Evolutionary conservation across 2,888 invertebrate genomes (phyloP), one percentile per base, ranked within the genome.

Genomic region (Hecatera dysodea): DNA sequence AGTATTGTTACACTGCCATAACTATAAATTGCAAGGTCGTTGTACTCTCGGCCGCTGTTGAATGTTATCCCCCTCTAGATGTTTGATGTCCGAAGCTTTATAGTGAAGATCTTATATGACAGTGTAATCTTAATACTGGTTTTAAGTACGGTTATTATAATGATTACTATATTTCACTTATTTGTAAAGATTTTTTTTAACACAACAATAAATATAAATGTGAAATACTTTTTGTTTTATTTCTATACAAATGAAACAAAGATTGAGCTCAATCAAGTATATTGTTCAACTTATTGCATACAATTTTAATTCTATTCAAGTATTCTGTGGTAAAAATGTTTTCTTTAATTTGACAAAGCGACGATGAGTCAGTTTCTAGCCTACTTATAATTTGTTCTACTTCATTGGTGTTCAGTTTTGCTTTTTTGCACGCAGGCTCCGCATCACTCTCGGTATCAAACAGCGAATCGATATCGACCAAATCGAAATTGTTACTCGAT

Each of bases 191-290:
- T 93, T 94, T 95, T 93, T 78, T 95, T 95, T 95, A 95, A 95
- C 94, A 95, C 95, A 95, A 94, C 94, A 95, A 93, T 95, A 95
- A 95, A 95, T 94, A 94, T 95, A 94, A 95, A 94, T 96, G 95
- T 95, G 95, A 94, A 94, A 94, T 93, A 93, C 80, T 48, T 84
- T 86, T 92, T 87, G 92, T 95, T 95, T 95, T 88, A 90, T 90
- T 90, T 87, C n/a, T 27, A 66, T 53, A 72, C 74, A 75, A 62
- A 67, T 62, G 65, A 80, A 86, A 74, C 63, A 52, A 57, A 36
- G 66, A 75, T 15, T 56, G 12, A 65, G 65, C 73, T 89, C 75
- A 92, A 77, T 89, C 80, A 77, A 89, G 79, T 89, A 93, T 90
- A 89, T 90, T 91, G 79, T 73, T 89, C 63, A 96, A 86, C 77